These are phyloP conservation scores for Micrastur ruficollis DNA, from an alignment of 2,797 vertebrate genomes.

Conservation along the genomic window DNA sequence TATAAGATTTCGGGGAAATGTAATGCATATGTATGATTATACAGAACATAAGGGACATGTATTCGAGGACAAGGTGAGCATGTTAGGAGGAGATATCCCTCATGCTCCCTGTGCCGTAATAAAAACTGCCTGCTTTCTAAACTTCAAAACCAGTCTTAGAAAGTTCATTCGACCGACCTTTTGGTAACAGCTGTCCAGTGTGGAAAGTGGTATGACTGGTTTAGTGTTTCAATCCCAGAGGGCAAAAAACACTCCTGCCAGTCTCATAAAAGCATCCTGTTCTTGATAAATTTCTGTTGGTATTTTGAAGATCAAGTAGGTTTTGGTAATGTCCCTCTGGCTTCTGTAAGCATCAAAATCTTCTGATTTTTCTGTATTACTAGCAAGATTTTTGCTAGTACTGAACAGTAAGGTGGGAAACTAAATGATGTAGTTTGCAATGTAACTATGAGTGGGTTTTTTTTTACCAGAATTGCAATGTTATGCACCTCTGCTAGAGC, in stretches of 20 bases:
- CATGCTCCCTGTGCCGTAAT: too few species aligned
- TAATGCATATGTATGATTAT: too few species aligned
- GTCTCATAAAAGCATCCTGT: not conserved
- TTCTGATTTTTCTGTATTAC: not conserved
- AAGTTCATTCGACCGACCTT: too few species aligned
- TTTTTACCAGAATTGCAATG: not conserved
- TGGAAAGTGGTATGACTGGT: not conserved
- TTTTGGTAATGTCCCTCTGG: not conserved
- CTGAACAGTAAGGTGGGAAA: not conserved
- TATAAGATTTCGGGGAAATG: too few species aligned
- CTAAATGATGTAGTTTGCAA: not conserved
- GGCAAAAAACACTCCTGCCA: not conserved
- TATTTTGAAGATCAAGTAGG: not conserved
- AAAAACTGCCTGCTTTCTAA: too few species aligned
- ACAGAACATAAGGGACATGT: too few species aligned
- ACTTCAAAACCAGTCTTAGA: too few species aligned
- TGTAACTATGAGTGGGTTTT: rapidly evolving
- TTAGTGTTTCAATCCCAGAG: not conserved
- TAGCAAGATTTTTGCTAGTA: not conserved
- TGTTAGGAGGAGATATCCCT: too few species aligned
- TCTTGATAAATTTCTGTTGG: not conserved
- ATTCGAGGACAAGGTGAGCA: too few species aligned
- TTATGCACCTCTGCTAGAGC: not conserved
- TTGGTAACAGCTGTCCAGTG: not conserved
- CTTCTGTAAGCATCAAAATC: not conserved